Base-by-base conservation (phyloP, 2,888 invertebrate species). In the Zelleria hepariella region DNA sequence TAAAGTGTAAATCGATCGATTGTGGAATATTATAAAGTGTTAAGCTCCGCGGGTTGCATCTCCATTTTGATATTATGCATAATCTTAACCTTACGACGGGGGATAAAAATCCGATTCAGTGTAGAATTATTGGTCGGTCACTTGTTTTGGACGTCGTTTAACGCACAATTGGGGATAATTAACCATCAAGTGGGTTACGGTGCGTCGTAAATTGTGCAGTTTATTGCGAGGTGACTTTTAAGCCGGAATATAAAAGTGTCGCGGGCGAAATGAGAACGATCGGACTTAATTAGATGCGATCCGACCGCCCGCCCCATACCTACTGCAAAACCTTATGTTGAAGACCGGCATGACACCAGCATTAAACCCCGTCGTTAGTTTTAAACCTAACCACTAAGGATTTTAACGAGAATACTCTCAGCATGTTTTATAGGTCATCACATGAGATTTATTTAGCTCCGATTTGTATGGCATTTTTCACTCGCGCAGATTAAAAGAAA, bases 361-460 rank as follows among this genome's bases (percentile, higher is more conserved):
- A 60, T 63, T 49, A 24, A 60, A 42, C 62, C 59, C 64, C 57
- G 62, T 70, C 68, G 73, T 73, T 77, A 75, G 75, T 77, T 73
- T 79, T 73, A 71, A 77, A 81, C 82, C 82, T 84, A 84, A 77
- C 79, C 81, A 76, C 80, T 76, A 78, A 80, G 75, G 78, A 78
- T 78, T 86, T 83, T 82, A 82, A 86, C 81, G 80, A 80, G 80
- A 84, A 85, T 81, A 80, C 78, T 75, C 69, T 60, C 73, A 72
- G 70, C 75, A 75, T 74, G 72, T 78, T 83, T 86, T 84, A 84
- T 82, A 83, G 85, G 81, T 80, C 78, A 82, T 85, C 81, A 77
- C 74, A 68, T 66, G 71, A 81, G 79, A 84, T 82, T 83, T 80
- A 82, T 83, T 80, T 76, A 74, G 74, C 75, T 73, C 75, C 79